phyloP scores from a whole-genome alignment of 2,888 invertebrate genomes.

The Pelosia muscerda region DNA sequence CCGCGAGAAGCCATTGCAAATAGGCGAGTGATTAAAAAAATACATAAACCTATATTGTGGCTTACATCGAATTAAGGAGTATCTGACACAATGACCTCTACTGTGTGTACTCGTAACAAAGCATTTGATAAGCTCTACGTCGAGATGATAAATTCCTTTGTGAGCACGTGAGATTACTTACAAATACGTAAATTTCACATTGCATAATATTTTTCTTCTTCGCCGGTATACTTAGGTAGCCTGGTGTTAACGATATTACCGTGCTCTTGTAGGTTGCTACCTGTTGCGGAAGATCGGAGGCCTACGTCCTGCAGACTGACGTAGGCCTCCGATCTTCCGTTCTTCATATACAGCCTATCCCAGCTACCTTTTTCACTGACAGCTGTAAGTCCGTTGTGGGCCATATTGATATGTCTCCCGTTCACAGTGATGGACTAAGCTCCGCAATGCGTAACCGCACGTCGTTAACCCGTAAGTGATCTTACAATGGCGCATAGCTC shows the following conservation, averaged over 20 bases:
- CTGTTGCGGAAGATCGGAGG: too few relatives aligned
- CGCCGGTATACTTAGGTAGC: not conserved
- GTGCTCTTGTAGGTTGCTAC: not conserved
- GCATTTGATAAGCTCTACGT: constrained; percentile 2
- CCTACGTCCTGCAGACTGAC: too few relatives aligned
- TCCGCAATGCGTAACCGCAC: too few relatives aligned
- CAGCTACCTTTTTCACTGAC: too few relatives aligned
- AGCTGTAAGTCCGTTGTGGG: too few relatives aligned
- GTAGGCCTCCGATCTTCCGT: not conserved
- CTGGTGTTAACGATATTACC: not conserved
- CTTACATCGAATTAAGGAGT: not conserved
- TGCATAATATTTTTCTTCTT: not conserved
- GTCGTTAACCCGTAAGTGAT: too few relatives aligned
- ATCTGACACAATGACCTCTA: constrained; percentile 14
- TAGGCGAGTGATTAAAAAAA: not conserved
- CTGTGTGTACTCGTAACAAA: not conserved
- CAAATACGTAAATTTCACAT: not conserved
- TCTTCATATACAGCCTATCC: too few relatives aligned
- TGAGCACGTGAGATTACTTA: not conserved
- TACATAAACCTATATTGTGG: not conserved
- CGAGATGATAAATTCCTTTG: constrained; percentile 1
- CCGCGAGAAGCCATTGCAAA: not conserved
- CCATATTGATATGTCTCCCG: too few relatives aligned
- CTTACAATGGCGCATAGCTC: too few relatives aligned
- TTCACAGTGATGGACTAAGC: too few relatives aligned